A percentile compares a stretch with the other conserved stretches of the same genome.
These are phyloP conservation scores for Toxotes jaculatrix DNA, from an alignment of 2,113 vertebrate species.

Conservation along the genomic window DNA sequence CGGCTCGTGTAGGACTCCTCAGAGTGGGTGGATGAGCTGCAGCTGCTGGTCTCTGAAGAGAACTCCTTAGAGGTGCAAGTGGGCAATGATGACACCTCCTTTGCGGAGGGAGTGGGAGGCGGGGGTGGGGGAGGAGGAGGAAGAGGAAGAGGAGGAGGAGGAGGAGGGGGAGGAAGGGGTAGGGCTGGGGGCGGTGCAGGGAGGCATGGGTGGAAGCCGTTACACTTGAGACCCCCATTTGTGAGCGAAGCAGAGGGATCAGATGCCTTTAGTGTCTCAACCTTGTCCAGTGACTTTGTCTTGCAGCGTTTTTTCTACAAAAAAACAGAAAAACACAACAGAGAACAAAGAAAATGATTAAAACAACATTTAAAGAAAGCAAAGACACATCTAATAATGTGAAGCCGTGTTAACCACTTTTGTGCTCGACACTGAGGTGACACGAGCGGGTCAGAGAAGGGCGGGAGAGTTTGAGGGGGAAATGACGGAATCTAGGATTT, in stretches of 20 bases:
- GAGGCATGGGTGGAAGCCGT: conserved; percentile 87
- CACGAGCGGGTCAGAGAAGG: conserved; percentile 38
- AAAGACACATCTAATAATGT: conserved; percentile 5
- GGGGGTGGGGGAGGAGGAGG: conserved; percentile 83
- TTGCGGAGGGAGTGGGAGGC: conserved; percentile 78
- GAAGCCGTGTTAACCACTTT: conserved; percentile 53
- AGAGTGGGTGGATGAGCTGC: conserved; percentile 91
- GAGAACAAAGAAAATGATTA: not conserved
- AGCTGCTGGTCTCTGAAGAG: conserved; percentile 90
- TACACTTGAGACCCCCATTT: conserved; percentile 88
- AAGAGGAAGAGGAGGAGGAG: conserved; percentile 86
- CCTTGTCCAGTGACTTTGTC: conserved; percentile 90
- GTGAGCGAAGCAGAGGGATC: conserved; percentile 79
- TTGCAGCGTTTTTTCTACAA: conserved; percentile 95
- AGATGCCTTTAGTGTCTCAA: conserved; percentile 87
- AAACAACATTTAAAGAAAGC: not conserved
- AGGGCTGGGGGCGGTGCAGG: conserved; percentile 84
- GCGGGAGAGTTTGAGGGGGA: conserved; percentile 12
- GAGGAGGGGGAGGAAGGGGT: conserved; percentile 57
- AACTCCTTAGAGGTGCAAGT: conserved; percentile 87
- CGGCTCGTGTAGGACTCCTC: conserved; percentile 93
- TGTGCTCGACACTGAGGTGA: conserved; percentile 39
- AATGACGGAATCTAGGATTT: conserved; percentile 3
- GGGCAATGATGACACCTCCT: conserved; percentile 82
- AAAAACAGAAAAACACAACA: conserved; percentile 7